phyloP scores from a whole-genome alignment of 2,888 invertebrate species.

The Drepana falcataria region DNA sequence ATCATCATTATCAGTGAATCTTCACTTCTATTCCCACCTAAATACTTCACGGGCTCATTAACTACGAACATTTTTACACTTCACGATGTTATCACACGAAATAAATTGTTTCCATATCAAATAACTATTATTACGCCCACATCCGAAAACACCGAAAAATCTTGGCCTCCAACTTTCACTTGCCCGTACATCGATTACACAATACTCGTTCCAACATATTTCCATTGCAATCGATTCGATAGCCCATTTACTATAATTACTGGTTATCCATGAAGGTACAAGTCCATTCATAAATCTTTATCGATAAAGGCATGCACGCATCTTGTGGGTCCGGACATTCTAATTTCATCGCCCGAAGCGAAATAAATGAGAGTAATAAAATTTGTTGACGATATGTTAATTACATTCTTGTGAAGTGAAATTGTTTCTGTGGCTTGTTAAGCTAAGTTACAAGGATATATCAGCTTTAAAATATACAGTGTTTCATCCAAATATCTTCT shows the following conservation, averaged over 20 bases:
- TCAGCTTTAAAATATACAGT: no score
- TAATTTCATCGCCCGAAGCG: slow-evolving; percentile 69
- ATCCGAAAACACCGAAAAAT: slow-evolving; percentile 30
- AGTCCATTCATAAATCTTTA: slow-evolving; percentile 64
- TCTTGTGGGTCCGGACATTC: slow-evolving; percentile 57
- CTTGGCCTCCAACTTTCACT: slow-evolving; percentile 50
- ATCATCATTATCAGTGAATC: no score
- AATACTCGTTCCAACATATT: slow-evolving; percentile 27
- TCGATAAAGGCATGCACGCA: slow-evolving; percentile 49
- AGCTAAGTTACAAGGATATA: no score
- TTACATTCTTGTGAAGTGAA: slow-evolving; percentile 18
- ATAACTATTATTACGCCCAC: slow-evolving; percentile 2
- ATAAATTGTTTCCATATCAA: slow-evolving; percentile 1
- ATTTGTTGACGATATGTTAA: slow-evolving; percentile 46
- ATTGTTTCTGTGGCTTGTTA: not conserved
- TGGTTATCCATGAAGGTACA: slow-evolving; percentile 40
- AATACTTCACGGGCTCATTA: not conserved
- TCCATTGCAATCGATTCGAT: slow-evolving; percentile 30
- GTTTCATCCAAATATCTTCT: no score
- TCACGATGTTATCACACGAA: not conserved
- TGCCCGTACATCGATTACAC: slow-evolving; percentile 35
- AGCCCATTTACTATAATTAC: slow-evolving; percentile 52
- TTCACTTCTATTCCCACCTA: no score
- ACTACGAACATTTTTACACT: not conserved
- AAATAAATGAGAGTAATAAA: slow-evolving; percentile 61